Percentiles rank a stretch among this genome's conserved stretches.
These are phyloP conservation scores for Hemicentrotus pulcherrimus DNA, from an alignment of 35 echinoderm and acorn worm species.

Conservation along the genomic window DNA sequence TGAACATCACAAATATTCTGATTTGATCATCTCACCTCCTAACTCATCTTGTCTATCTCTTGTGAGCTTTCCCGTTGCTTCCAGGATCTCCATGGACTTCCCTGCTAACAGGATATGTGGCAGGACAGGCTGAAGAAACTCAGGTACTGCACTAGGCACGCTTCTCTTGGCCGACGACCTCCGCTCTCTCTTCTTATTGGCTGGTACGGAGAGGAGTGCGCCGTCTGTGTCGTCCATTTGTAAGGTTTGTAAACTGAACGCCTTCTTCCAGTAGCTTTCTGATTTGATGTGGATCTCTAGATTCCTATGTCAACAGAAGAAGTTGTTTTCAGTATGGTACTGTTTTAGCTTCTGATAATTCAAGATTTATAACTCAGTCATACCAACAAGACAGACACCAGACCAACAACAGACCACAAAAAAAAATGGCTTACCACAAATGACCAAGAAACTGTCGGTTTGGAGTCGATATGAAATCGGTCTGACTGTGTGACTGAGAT, in stretches of 20 bases:
- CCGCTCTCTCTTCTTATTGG: slow-evolving; percentile 26
- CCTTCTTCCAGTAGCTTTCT: slow-evolving; percentile 77
- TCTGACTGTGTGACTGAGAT: no score
- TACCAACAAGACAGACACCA: no score
- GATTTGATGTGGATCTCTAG: slow-evolving; percentile 65
- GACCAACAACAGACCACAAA: no score
- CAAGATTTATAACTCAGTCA: background rate
- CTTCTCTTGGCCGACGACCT: background rate
- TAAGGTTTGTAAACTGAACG: slow-evolving; percentile 60
- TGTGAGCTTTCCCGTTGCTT: slow-evolving; percentile 68
- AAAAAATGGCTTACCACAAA: no score
- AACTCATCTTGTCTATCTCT: background rate
- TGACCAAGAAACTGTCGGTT: no score
- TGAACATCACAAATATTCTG: no score
- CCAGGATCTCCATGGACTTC: slow-evolving; percentile 95
- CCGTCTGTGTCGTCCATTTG: slow-evolving; percentile 12
- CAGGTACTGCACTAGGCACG: slow-evolving; percentile 58
- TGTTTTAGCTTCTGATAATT: background rate
- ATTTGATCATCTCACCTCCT: background rate
- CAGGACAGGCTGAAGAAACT: slow-evolving; percentile 80
- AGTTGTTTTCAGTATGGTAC: no score
- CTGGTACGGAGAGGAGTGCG: background rate
- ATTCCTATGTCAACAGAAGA: slow-evolving; percentile 55
- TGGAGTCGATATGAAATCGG: no score
- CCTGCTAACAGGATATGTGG: slow-evolving; percentile 79